Percentiles rank a stretch among this genome's conserved stretches.
These are phyloP conservation scores for Cephus rjabovi DNA, from an alignment of 2,888 invertebrate genomes.

Conservation along the genomic window DNA sequence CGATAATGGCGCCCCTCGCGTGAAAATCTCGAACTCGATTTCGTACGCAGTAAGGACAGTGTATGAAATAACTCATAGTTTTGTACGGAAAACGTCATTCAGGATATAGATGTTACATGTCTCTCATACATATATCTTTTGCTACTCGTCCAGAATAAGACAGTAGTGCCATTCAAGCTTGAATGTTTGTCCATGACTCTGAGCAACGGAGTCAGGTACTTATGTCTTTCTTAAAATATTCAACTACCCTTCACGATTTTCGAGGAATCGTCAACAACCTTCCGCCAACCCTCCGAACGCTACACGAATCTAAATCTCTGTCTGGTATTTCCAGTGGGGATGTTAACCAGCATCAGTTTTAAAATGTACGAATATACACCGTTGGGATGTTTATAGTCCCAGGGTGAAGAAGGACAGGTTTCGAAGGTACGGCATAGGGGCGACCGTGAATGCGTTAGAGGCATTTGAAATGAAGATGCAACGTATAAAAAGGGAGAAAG, in stretches of 20 bases:
- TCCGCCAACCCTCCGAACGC: constrained; percentile 8
- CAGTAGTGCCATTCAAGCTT: too few relatives aligned
- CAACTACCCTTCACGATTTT: constrained; percentile 2
- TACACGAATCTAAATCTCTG: not conserved
- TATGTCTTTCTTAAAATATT: constrained; percentile 13
- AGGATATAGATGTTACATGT: too few relatives aligned
- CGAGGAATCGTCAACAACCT: too few relatives aligned
- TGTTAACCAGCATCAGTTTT: constrained; percentile 21
- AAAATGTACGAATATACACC: constrained; percentile 14
- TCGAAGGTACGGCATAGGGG: not conserved
- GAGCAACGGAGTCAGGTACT: not conserved
- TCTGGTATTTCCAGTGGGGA: constrained; percentile 9
- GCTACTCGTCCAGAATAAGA: too few relatives aligned
- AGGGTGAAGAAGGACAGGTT: too few relatives aligned
- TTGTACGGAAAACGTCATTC: too few relatives aligned
- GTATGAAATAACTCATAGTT: too few relatives aligned
- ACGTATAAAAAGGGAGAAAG: not conserved
- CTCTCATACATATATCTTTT: too few relatives aligned
- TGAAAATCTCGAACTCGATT: constrained; percentile 26
- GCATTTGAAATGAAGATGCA: not conserved
- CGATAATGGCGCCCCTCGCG: constrained; percentile 37
- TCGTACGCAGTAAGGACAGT: not conserved
- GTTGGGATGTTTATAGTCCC: too few relatives aligned
- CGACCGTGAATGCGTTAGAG: not conserved
- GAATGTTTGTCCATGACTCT: too few relatives aligned